These are phyloP conservation scores for Eremophila alpestris DNA, from an alignment of 2,797 vertebrate species.

Conservation along the genomic window DNA sequence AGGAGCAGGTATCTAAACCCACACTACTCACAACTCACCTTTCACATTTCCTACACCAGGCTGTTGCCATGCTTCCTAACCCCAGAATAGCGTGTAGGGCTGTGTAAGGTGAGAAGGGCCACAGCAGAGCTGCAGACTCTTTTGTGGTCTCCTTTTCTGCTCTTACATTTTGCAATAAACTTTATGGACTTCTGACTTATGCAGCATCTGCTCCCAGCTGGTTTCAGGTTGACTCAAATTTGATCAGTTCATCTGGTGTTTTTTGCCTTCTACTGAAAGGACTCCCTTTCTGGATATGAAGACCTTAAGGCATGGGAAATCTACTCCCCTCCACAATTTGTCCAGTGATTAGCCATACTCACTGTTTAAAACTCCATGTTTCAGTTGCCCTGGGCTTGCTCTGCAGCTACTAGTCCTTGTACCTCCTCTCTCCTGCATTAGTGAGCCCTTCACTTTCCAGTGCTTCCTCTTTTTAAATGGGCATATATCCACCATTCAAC, in stretches of 20 bases:
- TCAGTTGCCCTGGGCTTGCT: background rate
- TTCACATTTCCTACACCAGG: background rate
- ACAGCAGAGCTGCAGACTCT: background rate
- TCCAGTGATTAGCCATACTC: background rate
- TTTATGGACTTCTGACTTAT: background rate
- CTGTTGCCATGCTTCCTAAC: background rate
- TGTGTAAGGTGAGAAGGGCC: background rate
- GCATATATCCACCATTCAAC: background rate
- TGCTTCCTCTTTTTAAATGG: background rate
- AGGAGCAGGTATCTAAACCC: background rate
- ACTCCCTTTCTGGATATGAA: background rate
- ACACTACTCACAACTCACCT: accelerated
- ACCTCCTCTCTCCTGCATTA: background rate
- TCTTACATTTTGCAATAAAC: background rate
- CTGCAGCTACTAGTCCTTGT: background rate
- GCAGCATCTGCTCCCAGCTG: background rate
- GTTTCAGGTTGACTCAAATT: background rate
- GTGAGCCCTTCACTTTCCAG: background rate
- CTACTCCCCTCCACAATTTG: background rate
- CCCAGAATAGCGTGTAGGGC: too few relatives aligned
- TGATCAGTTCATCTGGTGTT: background rate
- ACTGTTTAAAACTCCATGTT: background rate
- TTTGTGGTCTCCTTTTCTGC: background rate
- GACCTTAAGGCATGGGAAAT: background rate
- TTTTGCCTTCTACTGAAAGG: background rate